A percentile compares a stretch with the other conserved stretches of the same genome.
phyloP scores from a whole-genome alignment of 1,140 invertebrate species.

The Penaeus indicus region DNA sequence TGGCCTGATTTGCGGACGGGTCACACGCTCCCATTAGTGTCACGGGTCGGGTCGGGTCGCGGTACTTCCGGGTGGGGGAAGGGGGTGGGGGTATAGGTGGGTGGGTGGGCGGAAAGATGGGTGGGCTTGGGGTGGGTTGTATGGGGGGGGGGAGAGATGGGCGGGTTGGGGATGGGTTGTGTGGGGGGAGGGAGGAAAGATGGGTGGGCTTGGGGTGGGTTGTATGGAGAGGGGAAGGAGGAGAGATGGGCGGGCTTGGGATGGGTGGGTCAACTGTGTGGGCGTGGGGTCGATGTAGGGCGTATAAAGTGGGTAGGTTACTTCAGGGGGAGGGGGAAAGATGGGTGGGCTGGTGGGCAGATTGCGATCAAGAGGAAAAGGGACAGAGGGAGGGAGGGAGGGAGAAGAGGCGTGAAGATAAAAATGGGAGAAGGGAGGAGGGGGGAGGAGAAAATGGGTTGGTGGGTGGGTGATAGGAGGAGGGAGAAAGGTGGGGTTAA shows the following conservation, averaged over 20 bases:
- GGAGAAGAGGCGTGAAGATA: background rate
- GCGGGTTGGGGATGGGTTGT: background rate
- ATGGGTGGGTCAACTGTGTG: background rate
- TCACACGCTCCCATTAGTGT: too few relatives aligned
- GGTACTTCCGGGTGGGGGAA: background rate
- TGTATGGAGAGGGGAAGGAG: background rate
- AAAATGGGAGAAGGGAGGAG: background rate
- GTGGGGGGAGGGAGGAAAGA: background rate
- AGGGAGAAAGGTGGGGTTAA: background rate
- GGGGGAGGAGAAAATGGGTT: background rate
- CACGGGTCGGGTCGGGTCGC: background rate
- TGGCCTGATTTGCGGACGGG: too few relatives aligned
- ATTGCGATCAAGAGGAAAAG: too few relatives aligned
- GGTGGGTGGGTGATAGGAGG: background rate
- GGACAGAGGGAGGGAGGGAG: background rate
- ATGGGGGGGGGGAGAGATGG: background rate
- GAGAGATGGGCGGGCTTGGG: background rate
- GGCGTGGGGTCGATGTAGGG: conserved; percentile 4
- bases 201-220: background rate
- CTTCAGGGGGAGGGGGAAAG: background rate
- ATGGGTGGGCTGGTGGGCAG: background rate
- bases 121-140: background rate
- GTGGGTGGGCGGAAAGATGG: background rate
- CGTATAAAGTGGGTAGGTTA: background rate
- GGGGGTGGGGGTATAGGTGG: background rate